A percentile compares a stretch with the other conserved stretches of the same genome.
Conservation (phyloP, 2,113 vertebrate genomes). For the Sitta europaea region DNA sequence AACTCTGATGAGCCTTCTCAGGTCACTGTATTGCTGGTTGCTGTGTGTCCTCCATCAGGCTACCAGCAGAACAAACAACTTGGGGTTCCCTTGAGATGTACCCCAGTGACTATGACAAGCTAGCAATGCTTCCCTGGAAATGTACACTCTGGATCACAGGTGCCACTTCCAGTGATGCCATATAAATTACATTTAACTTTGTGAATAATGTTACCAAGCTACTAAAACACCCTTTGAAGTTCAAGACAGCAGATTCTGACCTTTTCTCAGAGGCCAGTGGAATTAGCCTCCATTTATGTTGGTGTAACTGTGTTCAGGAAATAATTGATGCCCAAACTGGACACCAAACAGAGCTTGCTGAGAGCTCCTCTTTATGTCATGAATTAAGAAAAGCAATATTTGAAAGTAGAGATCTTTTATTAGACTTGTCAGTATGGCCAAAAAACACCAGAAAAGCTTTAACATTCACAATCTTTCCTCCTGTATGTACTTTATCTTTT, state of each 20-base stretch:
- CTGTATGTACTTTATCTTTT: background rate
- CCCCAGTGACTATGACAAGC: accelerated
- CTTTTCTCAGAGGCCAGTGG: background rate
- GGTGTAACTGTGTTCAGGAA: background rate
- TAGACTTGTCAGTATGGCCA: background rate
- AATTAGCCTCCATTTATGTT: background rate
- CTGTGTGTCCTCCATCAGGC: background rate
- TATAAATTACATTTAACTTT: background rate
- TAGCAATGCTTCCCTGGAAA: background rate
- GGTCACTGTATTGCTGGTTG: background rate
- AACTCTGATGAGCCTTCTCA: background rate
- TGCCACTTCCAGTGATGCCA: background rate
- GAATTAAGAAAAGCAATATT: background rate
- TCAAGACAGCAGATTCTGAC: background rate
- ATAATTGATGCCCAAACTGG: background rate
- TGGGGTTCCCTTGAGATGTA: background rate
- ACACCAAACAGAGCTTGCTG: background rate
- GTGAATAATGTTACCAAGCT: background rate
- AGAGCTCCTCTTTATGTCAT: background rate
- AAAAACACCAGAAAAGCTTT: background rate
- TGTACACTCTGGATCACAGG: accelerated
- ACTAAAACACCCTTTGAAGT: background rate
- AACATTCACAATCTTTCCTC: background rate
- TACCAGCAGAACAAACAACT: background rate
- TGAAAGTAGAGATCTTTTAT: background rate